Conservation (phyloP, 2,797 vertebrate species). For the Xenopus petersii region DNA sequence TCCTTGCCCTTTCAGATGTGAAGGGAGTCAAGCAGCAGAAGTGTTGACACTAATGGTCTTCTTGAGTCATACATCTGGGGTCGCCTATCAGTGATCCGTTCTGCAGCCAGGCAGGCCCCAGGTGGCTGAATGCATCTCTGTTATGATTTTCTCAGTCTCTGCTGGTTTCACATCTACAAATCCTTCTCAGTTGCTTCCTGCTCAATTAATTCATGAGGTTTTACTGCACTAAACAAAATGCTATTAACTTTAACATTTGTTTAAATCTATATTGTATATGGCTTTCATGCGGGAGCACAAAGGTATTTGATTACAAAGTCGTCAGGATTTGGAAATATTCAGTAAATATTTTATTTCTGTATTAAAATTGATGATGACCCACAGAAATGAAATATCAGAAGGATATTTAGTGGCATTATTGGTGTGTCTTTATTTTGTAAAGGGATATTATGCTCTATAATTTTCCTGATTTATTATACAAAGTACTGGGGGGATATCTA, state of each 20-base stretch:
- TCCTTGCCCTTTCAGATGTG: slow-evolving; percentile 24
- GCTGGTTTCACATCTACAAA: slow-evolving; percentile 16
- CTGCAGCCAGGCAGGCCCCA: slow-evolving; percentile 37
- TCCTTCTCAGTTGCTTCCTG: slow-evolving; percentile 25
- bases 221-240: slow-evolving; percentile 21
- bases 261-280: slow-evolving; percentile 12
- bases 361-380: too few relatives aligned
- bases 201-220: slow-evolving; percentile 32
- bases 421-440: too few relatives aligned
- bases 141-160: slow-evolving; percentile 36
- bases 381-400: too few relatives aligned
- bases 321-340: too few relatives aligned
- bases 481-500: too few relatives aligned
- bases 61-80: slow-evolving; percentile 42
- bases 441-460: too few relatives aligned
- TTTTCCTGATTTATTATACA: too few relatives aligned
- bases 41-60: slow-evolving; percentile 42
- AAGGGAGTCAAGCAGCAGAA: slow-evolving; percentile 21
- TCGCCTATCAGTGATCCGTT: slow-evolving; percentile 39
- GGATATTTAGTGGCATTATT: too few relatives aligned
- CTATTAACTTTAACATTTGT: slow-evolving; percentile 21
- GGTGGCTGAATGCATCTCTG: slow-evolving; percentile 32
- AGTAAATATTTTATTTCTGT: too few relatives aligned
- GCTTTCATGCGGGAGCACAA: too few relatives aligned
- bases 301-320: too few relatives aligned